Percentiles rank a stretch among this genome's conserved stretches.
Conservation (phyloP, 2,113 vertebrate genomes). For the Ceyx margarethae region DNA sequence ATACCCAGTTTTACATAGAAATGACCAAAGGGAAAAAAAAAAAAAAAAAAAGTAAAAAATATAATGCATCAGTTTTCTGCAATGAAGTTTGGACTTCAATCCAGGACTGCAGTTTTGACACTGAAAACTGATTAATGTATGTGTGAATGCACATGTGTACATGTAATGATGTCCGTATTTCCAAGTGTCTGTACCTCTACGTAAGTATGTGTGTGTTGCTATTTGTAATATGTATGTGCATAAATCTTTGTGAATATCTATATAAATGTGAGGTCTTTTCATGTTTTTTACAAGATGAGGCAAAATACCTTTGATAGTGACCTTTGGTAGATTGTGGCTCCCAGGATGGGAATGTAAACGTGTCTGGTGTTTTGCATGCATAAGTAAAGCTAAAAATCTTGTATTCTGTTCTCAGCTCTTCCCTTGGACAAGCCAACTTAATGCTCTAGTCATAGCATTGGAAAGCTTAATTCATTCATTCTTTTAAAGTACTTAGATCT, state of each 20-base stretch:
- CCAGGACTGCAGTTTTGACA: background rate
- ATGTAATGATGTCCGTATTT: too few species aligned
- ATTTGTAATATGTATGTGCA: background rate
- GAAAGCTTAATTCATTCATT: constrained; percentile 27
- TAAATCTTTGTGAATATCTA: background rate
- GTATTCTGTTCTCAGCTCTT: background rate
- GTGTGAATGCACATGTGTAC: rapidly evolving
- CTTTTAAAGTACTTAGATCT: constrained; percentile 17
- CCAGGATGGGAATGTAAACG: background rate
- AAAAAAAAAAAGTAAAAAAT: too few species aligned
- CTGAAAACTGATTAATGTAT: background rate
- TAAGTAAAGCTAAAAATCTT: background rate
- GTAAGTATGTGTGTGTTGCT: background rate
- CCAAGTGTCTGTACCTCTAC: background rate
- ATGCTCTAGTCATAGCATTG: background rate
- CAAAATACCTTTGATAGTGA: background rate
- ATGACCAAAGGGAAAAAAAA: background rate
- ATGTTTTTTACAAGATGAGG: background rate
- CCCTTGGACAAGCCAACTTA: background rate
- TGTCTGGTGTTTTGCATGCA: background rate
- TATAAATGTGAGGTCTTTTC: background rate
- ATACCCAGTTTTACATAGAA: background rate
- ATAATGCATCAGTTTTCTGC: background rate
- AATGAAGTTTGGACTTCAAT: background rate
- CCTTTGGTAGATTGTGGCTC: background rate